Conservation (phyloP, 2,888 invertebrate species). For the Nephrocerus scutellatus region DNA sequence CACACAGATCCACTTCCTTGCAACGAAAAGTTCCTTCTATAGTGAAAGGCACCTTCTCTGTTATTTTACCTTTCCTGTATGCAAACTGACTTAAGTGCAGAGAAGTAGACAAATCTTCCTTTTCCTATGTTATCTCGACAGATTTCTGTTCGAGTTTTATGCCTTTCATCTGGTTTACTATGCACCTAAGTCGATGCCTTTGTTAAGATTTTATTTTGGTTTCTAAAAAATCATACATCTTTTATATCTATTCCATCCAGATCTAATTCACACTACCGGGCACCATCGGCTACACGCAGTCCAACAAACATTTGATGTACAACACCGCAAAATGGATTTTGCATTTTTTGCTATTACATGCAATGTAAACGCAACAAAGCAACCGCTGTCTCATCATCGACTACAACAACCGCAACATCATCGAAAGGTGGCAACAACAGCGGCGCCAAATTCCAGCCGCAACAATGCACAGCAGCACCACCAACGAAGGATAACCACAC, state of each 20-base stretch:
- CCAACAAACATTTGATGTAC: constrained; percentile 48
- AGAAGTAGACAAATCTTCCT: no score
- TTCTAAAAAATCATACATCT: not conserved
- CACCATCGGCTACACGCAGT: constrained; percentile 42
- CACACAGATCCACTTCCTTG: no score
- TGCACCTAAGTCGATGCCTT: not conserved
- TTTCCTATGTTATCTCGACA: no score
- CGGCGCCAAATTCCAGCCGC: constrained; percentile 12
- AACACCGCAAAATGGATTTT: constrained; percentile 46
- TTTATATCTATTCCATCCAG: constrained; percentile 24
- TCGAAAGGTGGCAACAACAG: constrained; percentile 11
- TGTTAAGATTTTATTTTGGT: not conserved
- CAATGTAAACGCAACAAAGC: constrained; percentile 33
- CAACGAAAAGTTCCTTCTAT: no score
- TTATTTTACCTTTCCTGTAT: no score
- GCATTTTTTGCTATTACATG: constrained; percentile 44
- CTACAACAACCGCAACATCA: constrained; percentile 15
- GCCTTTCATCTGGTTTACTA: no score
- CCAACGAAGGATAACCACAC: no score
- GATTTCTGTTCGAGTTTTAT: no score
- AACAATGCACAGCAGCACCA: constrained; percentile 23
- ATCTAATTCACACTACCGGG: constrained; percentile 41
- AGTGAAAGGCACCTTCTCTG: no score
- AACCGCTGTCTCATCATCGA: constrained; percentile 18
- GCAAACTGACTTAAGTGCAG: no score